Percentiles rank a stretch among this genome's conserved stretches.
Conservation (phyloP, 2,888 invertebrate genomes). For the Caenorhabditis auriculariae region DNA sequence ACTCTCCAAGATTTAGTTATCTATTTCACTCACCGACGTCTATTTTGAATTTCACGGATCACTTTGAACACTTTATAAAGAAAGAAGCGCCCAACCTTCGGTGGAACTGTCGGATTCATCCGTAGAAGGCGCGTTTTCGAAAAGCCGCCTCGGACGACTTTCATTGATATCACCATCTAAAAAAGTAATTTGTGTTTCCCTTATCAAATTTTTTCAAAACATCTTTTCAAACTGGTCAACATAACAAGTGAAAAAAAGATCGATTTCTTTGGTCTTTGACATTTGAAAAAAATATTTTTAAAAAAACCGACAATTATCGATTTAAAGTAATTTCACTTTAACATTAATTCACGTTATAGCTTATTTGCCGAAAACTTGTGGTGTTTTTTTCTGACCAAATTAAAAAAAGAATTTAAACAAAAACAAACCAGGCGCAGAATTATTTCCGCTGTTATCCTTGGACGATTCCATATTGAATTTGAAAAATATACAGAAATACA, state of each 20-base stretch:
- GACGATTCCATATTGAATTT: neutral
- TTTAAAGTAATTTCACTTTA: too few relatives aligned
- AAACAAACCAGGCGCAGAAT: too few relatives aligned
- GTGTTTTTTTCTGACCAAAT: neutral
- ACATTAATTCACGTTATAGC: too few relatives aligned
- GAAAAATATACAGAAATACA: slow-evolving; percentile 2
- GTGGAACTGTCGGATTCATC: slow-evolving; percentile 26
- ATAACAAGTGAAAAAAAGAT: neutral
- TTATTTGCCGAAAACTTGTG: slow-evolving; percentile 18
- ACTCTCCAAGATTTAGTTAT: too few relatives aligned
- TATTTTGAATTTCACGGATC: too few relatives aligned
- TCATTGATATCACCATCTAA: neutral
- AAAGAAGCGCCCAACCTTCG: too few relatives aligned
- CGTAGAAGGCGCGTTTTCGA: slow-evolving; percentile 14
- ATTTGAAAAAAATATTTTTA: neutral
- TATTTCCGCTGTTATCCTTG: too few relatives aligned
- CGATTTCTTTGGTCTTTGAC: neutral
- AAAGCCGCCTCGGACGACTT: slow-evolving; percentile 6
- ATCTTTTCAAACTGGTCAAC: neutral
- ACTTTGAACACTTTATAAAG: too few relatives aligned
- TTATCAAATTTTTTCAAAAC: neutral
- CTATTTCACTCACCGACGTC: too few relatives aligned
- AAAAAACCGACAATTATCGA: too few relatives aligned
- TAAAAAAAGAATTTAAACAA: neutral
- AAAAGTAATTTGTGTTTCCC: neutral